Evolutionary conservation across 2,888 invertebrate genomes (phyloP).

Genomic region (Metacarcinus magister): DNA sequence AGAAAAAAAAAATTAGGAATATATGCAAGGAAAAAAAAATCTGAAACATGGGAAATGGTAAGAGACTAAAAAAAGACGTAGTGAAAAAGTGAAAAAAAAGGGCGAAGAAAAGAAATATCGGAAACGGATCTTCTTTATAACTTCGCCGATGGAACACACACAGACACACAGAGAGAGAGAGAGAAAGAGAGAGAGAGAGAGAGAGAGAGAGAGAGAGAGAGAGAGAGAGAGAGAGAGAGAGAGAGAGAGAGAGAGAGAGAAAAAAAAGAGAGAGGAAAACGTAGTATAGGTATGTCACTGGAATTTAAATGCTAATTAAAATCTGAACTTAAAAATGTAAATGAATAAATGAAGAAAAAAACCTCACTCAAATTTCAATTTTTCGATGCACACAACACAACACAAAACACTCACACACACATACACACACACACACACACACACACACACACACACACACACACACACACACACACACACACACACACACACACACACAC

Average conservation of each 20-base stretch:
- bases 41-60: not conserved
- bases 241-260: constrained; percentile 28
- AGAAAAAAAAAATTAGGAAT: not conserved
- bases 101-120: constrained; percentile 28
- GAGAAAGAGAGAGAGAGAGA: not conserved
- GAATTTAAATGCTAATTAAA: not conserved
- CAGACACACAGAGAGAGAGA: not conserved
- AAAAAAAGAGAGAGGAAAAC: not conserved
- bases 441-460: not conserved
- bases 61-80: not conserved
- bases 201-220: constrained; percentile 2
- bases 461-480: not conserved
- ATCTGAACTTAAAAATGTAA: not conserved
- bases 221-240: constrained; percentile 2
- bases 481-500: constrained; percentile 8
- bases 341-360: not conserved
- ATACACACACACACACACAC: constrained; percentile 7
- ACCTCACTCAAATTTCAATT: not conserved
- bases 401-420: not conserved
- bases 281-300: too few species aligned
- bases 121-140: constrained; percentile 32
- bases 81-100: not conserved
- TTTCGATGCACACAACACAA: not conserved
- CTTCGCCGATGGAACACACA: not conserved
- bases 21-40: not conserved